Percentiles rank a stretch among this genome's conserved stretches.
Evolutionary conservation across 2,113 vertebrate genomes (phyloP).

Genomic region (Brienomyrus longianalis): DNA sequence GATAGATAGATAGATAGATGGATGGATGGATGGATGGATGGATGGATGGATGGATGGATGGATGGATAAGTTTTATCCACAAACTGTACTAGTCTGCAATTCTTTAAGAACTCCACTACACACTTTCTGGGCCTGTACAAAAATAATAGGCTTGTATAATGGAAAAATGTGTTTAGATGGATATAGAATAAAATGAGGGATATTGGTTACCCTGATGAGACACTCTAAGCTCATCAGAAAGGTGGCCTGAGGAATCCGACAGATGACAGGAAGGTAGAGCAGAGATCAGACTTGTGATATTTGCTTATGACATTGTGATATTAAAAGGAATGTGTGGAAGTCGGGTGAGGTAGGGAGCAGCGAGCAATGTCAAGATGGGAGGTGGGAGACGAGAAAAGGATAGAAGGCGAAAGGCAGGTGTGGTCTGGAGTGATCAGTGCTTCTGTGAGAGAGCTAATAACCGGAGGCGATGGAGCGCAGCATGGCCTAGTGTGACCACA

Average conservation of each 20-base stretch:
- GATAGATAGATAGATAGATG: too few relatives aligned
- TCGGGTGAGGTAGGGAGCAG: not conserved
- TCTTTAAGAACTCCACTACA: not conserved
- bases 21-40: too few relatives aligned
- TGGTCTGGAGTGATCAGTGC: not conserved
- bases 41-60: too few relatives aligned
- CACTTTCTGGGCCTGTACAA: not conserved
- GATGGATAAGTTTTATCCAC: not conserved
- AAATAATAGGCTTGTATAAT: not conserved
- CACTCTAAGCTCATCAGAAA: not conserved
- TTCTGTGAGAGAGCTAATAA: not conserved
- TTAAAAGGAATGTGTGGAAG: not conserved
- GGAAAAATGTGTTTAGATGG: not conserved
- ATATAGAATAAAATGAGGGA: not conserved
- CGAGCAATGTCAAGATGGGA: not conserved
- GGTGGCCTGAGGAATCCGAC: not conserved
- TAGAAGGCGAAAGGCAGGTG: not conserved
- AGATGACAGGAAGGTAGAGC: not conserved
- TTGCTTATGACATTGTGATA: not conserved
- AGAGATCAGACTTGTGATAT: not conserved
- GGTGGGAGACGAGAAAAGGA: not conserved
- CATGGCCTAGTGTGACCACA: not conserved
- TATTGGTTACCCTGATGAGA: not conserved
- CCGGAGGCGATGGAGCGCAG: not conserved
- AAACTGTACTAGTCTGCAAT: not conserved